Evolutionary conservation across 1,140 invertebrate genomes (phyloP).

Genomic region (Orchesella cincta): DNA sequence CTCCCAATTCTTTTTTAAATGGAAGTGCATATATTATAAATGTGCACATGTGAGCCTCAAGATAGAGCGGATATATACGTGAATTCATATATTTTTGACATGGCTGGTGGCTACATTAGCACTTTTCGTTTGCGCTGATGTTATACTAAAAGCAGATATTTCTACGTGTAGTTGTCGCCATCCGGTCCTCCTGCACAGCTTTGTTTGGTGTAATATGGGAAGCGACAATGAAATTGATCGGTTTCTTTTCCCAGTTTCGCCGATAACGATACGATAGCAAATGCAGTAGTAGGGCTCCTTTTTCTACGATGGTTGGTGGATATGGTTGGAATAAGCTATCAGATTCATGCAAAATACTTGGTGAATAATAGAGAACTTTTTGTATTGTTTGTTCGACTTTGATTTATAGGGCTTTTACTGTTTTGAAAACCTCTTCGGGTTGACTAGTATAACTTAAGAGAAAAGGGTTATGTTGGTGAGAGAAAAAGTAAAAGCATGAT

Average conservation of each 20-base stretch:
- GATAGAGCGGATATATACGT: no score
- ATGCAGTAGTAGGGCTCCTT: no score
- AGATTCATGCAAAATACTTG: constrained; percentile 26
- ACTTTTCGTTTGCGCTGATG: no score
- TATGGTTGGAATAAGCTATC: no score
- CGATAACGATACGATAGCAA: neutral
- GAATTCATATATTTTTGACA: no score
- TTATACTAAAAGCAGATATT: no score
- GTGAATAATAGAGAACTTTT: neutral
- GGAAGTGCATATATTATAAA: no score
- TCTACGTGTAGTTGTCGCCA: neutral
- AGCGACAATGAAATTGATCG: constrained; percentile 16
- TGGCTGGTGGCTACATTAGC: no score
- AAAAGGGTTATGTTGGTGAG: neutral
- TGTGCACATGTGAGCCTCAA: no score
- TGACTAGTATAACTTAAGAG: neutral
- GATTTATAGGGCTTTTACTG: constrained; percentile 33
- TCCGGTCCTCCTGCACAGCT: neutral
- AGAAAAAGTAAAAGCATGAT: no score
- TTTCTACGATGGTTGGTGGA: no score
- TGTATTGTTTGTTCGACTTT: constrained; percentile 30
- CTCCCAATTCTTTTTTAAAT: no score
- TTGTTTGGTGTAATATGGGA: neutral
- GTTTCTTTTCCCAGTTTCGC: neutral
- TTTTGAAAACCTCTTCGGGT: constrained; percentile 18